Conservation (phyloP, 2,113 vertebrate genomes). For the Sander lucioperca region DNA sequence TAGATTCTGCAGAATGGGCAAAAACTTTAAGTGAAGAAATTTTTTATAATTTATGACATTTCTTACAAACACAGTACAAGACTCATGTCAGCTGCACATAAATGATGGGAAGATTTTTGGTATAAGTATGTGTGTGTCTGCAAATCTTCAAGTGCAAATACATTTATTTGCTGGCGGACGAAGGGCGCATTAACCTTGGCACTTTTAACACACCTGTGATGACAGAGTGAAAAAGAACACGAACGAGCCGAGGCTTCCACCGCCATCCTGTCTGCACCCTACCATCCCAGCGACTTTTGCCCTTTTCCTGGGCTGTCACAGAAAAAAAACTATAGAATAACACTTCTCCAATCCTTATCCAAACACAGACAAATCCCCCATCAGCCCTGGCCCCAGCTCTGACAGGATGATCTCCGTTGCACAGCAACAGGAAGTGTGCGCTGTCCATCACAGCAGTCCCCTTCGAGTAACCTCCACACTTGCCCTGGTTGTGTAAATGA, state of each 20-base stretch:
- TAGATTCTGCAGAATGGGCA: not conserved
- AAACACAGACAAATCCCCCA: conserved; percentile 84
- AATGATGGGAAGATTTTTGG: conserved; percentile 10
- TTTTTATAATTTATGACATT: not conserved
- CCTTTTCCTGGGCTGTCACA: conserved; percentile 80
- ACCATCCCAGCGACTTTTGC: conserved; percentile 73
- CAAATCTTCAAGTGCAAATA: conserved; percentile 36
- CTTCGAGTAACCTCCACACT: conserved; percentile 73
- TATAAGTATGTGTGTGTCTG: conserved; percentile 10
- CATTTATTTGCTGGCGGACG: conserved; percentile 2
- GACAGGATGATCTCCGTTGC: conserved; percentile 81
- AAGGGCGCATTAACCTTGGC: conserved; percentile 59
- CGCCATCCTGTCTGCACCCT: conserved; percentile 79
- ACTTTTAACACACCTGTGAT: conserved; percentile 77
- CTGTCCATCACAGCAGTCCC: conserved; percentile 77
- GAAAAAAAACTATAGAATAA: conserved; percentile 81
- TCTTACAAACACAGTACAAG: not conserved
- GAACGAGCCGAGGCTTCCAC: conserved; percentile 59
- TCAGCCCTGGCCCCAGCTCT: conserved; percentile 75
- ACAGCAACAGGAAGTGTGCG: conserved; percentile 80
- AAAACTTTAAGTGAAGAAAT: not conserved
- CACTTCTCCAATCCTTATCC: conserved; percentile 85
- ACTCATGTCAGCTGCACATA: not conserved
- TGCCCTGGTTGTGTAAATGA: conserved; percentile 74
- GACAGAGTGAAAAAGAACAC: conserved; percentile 78